Evolutionary conservation across 2,113 vertebrate species (phyloP).

Genomic region (Nicator chloris): DNA sequence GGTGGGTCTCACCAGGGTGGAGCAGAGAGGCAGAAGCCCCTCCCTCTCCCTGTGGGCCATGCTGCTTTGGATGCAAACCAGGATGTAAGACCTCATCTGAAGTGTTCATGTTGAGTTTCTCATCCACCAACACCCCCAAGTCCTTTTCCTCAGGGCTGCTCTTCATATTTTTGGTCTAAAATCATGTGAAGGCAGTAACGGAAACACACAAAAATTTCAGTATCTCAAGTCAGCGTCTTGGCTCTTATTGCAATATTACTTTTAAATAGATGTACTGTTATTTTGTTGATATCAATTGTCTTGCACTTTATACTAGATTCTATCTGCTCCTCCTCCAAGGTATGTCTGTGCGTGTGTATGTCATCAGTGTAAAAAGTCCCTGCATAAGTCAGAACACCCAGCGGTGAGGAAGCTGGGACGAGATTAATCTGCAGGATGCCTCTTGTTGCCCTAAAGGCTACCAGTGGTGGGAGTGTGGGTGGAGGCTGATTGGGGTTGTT

Average conservation of each 20-base stretch:
- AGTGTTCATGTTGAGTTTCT: background rate
- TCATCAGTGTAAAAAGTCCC: background rate
- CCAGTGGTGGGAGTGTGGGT: background rate
- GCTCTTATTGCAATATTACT: background rate
- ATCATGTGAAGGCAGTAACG: background rate
- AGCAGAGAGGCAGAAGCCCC: background rate
- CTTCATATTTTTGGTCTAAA: background rate
- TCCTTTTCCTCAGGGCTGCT: background rate
- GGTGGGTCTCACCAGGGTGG: background rate
- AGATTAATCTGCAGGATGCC: background rate
- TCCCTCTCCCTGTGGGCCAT: fast-evolving
- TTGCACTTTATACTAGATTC: background rate
- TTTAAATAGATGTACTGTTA: background rate
- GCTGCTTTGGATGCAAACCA: background rate
- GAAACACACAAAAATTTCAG: background rate
- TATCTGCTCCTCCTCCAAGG: background rate
- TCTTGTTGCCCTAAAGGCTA: background rate
- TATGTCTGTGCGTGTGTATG: fast-evolving
- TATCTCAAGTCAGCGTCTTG: background rate
- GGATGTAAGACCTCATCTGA: background rate
- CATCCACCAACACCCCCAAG: background rate
- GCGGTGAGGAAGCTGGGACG: background rate
- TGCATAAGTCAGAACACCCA: background rate
- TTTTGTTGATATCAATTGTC: background rate
- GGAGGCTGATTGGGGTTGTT: background rate